Evolutionary conservation across 2,888 invertebrate species (phyloP).

Genomic region (Protonemura montana): DNA sequence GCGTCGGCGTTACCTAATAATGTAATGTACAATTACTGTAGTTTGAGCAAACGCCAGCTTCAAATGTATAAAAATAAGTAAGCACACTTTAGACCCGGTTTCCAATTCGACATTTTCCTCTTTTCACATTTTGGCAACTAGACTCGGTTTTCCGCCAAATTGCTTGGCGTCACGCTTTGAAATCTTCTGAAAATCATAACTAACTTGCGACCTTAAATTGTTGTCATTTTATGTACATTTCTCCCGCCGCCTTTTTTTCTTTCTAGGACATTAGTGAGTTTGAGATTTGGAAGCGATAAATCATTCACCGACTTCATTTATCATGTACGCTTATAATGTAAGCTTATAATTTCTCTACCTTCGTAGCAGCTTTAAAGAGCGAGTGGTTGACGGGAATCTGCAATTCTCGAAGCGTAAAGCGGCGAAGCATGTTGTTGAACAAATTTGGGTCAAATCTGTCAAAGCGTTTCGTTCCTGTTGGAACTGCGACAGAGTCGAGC

Average conservation of each 20-base stretch:
- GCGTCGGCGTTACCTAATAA: too few species aligned
- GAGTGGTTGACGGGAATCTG: not conserved
- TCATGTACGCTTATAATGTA: not conserved
- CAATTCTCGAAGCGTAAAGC: not conserved
- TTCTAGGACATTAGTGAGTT: not conserved
- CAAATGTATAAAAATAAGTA: not conserved
- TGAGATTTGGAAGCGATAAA: not conserved
- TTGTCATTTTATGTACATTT: not conserved
- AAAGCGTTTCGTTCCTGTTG: not conserved
- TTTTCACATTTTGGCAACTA: not conserved
- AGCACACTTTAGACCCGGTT: not conserved
- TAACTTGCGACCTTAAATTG: not conserved
- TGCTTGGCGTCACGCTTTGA: not conserved
- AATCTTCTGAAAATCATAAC: not conserved
- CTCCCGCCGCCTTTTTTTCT: not conserved
- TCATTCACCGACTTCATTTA: not conserved
- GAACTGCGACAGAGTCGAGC: too few species aligned
- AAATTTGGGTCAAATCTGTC: not conserved
- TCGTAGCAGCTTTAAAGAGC: not conserved
- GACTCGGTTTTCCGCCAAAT: not conserved
- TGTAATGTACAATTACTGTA: not conserved
- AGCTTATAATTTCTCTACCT: not conserved
- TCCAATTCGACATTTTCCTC: not conserved
- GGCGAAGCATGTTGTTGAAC: not conserved
- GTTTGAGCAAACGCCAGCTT: not conserved